phyloP scores from a whole-genome alignment of 2,797 vertebrate species.

The Lacerta viridis region DNA sequence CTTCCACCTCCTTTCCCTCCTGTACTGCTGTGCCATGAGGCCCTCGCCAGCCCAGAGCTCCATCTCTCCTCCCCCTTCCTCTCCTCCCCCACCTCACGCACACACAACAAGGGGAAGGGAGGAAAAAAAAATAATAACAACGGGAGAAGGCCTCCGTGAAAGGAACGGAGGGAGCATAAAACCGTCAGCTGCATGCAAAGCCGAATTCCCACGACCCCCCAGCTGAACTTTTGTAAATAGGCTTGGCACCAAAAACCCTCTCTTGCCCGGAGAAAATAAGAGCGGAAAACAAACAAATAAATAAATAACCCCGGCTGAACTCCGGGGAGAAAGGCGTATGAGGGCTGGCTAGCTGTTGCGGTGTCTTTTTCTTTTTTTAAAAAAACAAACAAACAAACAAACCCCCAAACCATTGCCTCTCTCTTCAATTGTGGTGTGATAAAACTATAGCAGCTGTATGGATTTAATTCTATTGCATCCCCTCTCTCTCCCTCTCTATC shows the following conservation, averaged over 20 bases:
- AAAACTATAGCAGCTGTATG: neutral
- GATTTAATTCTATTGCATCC: neutral
- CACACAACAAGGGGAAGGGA: slow-evolving; percentile 7
- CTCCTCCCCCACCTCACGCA: neutral
- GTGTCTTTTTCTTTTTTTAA: neutral
- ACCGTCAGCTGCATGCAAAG: slow-evolving; percentile 41
- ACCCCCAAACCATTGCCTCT: neutral
- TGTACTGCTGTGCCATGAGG: accelerated
- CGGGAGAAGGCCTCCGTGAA: slow-evolving; percentile 56
- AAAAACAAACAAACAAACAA: no score
- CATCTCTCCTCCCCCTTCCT: neutral
- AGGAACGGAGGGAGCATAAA: slow-evolving; percentile 52
- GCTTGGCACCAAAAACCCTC: slow-evolving; percentile 70
- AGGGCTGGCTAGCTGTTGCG: neutral
- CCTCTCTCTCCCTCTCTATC: neutral
- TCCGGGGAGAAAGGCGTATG: slow-evolving; percentile 35
- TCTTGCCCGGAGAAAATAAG: slow-evolving; percentile 69
- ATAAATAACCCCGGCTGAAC: slow-evolving; percentile 47
- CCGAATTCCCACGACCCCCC: slow-evolving; percentile 78
- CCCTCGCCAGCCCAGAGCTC: slow-evolving; percentile 1
- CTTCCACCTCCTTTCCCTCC: accelerated
- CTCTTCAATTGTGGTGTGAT: neutral
- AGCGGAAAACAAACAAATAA: slow-evolving; percentile 46
- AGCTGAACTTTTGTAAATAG: slow-evolving; percentile 80
- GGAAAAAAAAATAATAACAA: slow-evolving; percentile 19